phyloP scores from a whole-genome alignment of 2,113 vertebrate species.

The Prinia subflava region DNA sequence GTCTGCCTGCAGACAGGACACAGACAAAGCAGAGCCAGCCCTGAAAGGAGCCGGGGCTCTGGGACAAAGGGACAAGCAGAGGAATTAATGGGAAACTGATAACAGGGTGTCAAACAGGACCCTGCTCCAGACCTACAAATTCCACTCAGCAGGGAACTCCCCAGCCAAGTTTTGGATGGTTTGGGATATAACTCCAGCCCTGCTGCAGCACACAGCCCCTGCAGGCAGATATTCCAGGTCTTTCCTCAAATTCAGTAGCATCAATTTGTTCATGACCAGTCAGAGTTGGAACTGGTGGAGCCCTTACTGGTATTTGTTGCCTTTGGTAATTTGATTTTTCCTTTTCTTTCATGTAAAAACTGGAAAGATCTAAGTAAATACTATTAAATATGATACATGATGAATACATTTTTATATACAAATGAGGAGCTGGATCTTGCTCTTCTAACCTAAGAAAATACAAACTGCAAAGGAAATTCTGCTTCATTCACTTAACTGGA shows the following conservation, averaged over 20 bases:
- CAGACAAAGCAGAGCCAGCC: neutral
- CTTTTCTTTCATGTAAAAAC: neutral
- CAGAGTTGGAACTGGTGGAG: neutral
- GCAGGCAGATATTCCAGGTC: neutral
- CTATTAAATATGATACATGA: neutral
- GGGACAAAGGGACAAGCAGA: slow-evolving; percentile 24
- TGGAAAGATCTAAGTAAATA: neutral
- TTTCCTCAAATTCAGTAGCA: neutral
- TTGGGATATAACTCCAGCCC: neutral
- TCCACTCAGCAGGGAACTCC: neutral
- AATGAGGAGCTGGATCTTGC: neutral
- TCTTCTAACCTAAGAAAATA: neutral
- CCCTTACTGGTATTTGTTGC: neutral
- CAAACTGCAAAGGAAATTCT: neutral
- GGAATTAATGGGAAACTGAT: slow-evolving; percentile 8
- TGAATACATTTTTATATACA: neutral
- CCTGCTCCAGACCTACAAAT: neutral
- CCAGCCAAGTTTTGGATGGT: neutral
- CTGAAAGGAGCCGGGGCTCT: neutral
- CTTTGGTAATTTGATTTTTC: neutral
- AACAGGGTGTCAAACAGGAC: neutral
- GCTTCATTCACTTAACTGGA: neutral
- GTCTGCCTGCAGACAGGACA: neutral
- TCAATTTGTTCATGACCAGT: neutral
- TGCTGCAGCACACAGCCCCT: neutral